Base-by-base conservation (phyloP, 2,797 vertebrate genomes). In the Lindbergichthys nudifrons region DNA sequence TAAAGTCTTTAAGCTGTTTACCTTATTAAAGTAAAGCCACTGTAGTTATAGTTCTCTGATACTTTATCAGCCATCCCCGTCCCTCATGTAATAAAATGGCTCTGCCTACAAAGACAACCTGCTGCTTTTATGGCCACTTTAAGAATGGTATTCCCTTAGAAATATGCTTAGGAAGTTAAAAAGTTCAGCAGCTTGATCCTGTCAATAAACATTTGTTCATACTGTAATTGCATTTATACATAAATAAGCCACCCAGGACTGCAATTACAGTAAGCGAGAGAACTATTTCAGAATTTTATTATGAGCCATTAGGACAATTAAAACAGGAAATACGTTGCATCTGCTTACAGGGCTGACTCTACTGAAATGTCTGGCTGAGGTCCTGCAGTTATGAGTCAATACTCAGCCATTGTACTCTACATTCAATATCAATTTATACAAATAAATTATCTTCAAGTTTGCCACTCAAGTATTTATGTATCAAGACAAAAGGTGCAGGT, bases 191-290 rank as follows among this genome's bases (percentile, higher is more conserved):
- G 76, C 67, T 70, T 19, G 3, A 62, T 74, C 42, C 61, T 1
- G 13, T 46, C 48, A 14, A n/a, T 61, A 51, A 81, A 75, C 59
- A 79, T 73, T 77, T 52, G 16, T 47, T 52, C 48, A 65, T 67
- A 65, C 56, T 64, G 18, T 68, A 76, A 75, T 78, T 81, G 54
- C 14, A 14, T 77, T 61, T 63, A 52, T n/a, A 39, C 50, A 56
- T 47, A 71, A 50, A 69, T 63, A 72, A 50, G 41, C 32, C 12
- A 67, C 56, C 75, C 74, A 73, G 77, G 79, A 78, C 32, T 66
- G 68, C 71, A 80, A 80, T 88, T 80, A 80, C 75, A 71, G 18
- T 76, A 74, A 88, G 75, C 79, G 73, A 63, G 30, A 48, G 52
- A 45, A 65, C 43, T 78, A 75, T 70, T 75, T 81, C 48, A 47